Evolutionary conservation across 2,797 vertebrate species (phyloP).

Genomic region (Coregonus sp.): DNA sequence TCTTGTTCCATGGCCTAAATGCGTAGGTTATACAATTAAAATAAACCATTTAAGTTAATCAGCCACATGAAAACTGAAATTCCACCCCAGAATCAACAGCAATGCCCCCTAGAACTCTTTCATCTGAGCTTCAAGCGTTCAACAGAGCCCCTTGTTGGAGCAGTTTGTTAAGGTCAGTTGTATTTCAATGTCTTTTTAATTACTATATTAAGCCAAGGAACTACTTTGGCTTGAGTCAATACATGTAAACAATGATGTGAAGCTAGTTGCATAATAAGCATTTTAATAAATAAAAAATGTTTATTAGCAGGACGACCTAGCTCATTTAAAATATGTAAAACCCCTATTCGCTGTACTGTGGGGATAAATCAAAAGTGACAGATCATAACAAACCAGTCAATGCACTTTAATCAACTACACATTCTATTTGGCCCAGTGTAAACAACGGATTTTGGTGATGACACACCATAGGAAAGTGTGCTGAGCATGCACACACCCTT

Average conservation of each 20-base stretch:
- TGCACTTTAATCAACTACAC: constrained; percentile 52
- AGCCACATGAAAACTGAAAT: constrained; percentile 67
- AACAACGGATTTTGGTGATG: constrained; percentile 60
- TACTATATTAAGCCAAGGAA: not conserved
- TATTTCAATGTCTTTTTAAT: constrained; percentile 8
- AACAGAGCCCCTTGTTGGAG: constrained; percentile 32
- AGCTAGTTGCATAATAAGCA: too few relatives aligned
- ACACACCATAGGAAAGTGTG: constrained; percentile 53
- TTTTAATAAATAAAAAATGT: too few relatives aligned
- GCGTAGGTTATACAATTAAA: constrained; percentile 62
- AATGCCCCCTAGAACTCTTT: constrained; percentile 47
- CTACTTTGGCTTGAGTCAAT: not conserved
- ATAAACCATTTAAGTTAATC: constrained; percentile 63
- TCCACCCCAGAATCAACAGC: constrained; percentile 58
- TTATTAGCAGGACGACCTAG: not conserved
- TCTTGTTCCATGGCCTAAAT: constrained; percentile 55
- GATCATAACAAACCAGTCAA: constrained; percentile 18
- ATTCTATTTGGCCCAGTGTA: constrained; percentile 47
- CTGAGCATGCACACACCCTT: constrained; percentile 65
- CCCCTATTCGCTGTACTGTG: not conserved
- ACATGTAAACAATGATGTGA: not conserved
- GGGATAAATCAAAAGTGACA: not conserved
- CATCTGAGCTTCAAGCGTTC: constrained; percentile 24
- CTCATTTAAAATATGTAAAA: not conserved
- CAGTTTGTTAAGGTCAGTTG: constrained; percentile 26